Percentiles rank a stretch among this genome's conserved stretches.
phyloP scores from a whole-genome alignment of 2,113 vertebrate genomes.

The Fulica atra region DNA sequence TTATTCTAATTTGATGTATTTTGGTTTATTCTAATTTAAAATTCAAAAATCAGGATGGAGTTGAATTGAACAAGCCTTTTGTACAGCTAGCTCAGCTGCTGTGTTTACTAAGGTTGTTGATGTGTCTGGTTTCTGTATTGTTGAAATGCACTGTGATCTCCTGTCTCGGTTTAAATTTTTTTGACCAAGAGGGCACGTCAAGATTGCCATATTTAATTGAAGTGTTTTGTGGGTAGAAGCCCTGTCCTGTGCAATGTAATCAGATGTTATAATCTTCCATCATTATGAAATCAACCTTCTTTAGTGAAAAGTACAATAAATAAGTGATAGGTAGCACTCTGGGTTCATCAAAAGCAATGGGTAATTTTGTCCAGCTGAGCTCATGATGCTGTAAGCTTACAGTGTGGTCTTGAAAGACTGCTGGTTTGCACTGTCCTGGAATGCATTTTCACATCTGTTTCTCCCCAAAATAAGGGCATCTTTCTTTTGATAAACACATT shows the following conservation, averaged over 20 bases:
- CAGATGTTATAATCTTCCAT: not conserved
- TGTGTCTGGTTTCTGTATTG: not conserved
- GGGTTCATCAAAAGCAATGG: not conserved
- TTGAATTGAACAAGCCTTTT: conserved; percentile 17
- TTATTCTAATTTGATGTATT: conserved; percentile 43
- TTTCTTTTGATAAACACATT: not conserved
- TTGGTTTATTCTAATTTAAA: conserved; percentile 44
- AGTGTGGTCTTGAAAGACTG: not conserved
- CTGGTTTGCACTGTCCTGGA: not conserved
- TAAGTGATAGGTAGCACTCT: not conserved
- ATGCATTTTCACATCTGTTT: conserved; percentile 38
- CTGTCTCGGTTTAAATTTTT: not conserved
- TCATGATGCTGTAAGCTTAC: not conserved
- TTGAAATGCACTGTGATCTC: not conserved
- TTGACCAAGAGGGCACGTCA: not conserved
- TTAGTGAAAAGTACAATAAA: not conserved
- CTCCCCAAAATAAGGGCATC: not conserved
- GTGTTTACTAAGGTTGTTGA: not conserved
- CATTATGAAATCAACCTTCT: not conserved
- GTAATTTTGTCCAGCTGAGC: not conserved
- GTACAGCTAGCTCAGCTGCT: not conserved
- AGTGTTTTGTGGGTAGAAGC: not conserved
- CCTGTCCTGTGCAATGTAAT: not conserved
- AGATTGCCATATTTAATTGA: not conserved
- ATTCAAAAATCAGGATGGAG: conserved; percentile 11